Evolutionary conservation across 1,140 invertebrate genomes (phyloP), one percentile per base, ranked within the genome.

Genomic region (Listronotus bonariensis): DNA sequence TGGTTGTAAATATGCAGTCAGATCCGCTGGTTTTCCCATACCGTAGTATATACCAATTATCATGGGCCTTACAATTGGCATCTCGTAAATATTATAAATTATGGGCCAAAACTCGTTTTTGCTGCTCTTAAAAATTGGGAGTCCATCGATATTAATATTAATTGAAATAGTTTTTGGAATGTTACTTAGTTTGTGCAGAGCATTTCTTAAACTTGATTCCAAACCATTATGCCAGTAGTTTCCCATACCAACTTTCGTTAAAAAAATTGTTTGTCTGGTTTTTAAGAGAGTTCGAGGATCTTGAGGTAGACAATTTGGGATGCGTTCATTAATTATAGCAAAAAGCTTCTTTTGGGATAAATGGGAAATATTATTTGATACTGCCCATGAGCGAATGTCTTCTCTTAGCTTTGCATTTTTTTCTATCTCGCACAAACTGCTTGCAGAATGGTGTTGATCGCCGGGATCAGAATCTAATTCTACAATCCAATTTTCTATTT

Each of bases 41-140:
- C 68, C 68, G 48, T 41, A 46, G 31, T 66, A 69, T 38, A 69
- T 66, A 14, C 53, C 62, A n/a, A 69, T 58, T 0, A 68, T 41
- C 60, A 64, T 58, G 45, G 46, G 62, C 26, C 38, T 48, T 26
- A 65, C 34, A 26, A 46, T 36, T 49, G 62, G 62, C 20, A 65
- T 12, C 60, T 65, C 65, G 41, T 57, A 38, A 58, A 65, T 71
- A 18, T 68, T 69, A 40, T 51, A 61, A 17, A 72, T 42, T 51
- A 75, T 73, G 42, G 73, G 72, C 73, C 73, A 75, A 64, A 73
- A 72, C 45, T 62, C 54, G 57, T 51, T 51, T 48, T 53, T 68
- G n/a, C 62, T 64, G 41, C 63, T 69, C 58, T 72, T 75, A 49
- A 57, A 65, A 40, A 73, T 62, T 34, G 62, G 62, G 14, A 65